A percentile compares a stretch with the other conserved stretches of the same genome.
Evolutionary conservation across 1,140 invertebrate species (phyloP).

Genomic region (Neuroterus valhalla): DNA sequence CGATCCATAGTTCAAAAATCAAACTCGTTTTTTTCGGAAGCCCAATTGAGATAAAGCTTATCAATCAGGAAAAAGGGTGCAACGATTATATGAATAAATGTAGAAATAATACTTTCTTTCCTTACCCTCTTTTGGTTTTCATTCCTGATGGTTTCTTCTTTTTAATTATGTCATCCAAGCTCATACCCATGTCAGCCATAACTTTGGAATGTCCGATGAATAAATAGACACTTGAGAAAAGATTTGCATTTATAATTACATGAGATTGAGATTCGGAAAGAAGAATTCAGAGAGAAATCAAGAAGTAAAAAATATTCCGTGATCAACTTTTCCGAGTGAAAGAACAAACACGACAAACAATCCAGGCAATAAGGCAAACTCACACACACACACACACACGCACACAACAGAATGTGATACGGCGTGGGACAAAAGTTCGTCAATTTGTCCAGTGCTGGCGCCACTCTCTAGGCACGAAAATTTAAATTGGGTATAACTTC

Average conservation of each 20-base stretch:
- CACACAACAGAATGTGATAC: too few species aligned
- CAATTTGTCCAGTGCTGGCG: too few species aligned
- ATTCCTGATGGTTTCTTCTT: conserved; percentile 62
- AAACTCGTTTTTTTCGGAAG: background rate
- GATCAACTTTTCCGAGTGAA: background rate
- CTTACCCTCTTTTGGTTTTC: conserved; percentile 66
- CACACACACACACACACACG: too few species aligned
- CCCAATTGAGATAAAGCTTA: background rate
- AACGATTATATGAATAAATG: background rate
- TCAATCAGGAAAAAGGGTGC: background rate
- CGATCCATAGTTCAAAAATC: background rate
- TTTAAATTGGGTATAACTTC: too few species aligned
- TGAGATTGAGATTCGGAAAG: background rate
- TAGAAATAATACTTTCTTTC: conserved; percentile 36
- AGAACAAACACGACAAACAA: background rate
- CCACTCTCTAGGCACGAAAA: too few species aligned
- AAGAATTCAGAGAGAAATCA: background rate
- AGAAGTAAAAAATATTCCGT: background rate
- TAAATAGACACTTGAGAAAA: background rate
- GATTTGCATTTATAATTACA: background rate
- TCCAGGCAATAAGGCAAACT: too few species aligned
- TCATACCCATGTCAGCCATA: conserved; percentile 42
- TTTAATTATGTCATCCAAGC: conserved; percentile 72
- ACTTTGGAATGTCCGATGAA: background rate
- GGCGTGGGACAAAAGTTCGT: too few species aligned